A percentile compares a stretch with the other conserved stretches of the same genome.
Evolutionary conservation across 2,113 vertebrate genomes (phyloP).

Genomic region (Todiramphus saurophagus): DNA sequence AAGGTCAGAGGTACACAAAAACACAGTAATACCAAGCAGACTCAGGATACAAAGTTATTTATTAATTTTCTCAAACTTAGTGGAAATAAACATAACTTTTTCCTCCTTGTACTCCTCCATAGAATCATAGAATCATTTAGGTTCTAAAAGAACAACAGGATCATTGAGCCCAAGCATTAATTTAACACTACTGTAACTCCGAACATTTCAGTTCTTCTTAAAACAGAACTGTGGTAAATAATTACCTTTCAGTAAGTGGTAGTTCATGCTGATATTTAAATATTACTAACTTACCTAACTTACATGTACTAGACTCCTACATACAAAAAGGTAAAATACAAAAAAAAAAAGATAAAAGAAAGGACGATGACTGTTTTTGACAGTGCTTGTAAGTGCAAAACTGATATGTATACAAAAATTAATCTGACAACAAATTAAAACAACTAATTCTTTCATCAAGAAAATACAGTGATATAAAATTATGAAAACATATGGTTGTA

Average conservation of each 20-base stretch:
- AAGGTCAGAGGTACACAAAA: neutral
- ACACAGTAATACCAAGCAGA: neutral
- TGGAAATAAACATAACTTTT: neutral
- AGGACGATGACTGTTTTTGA: neutral
- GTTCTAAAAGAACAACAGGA: neutral
- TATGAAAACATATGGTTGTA: neutral
- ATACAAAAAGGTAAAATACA: neutral
- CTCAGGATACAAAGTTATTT: neutral
- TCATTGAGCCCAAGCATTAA: neutral
- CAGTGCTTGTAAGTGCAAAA: neutral
- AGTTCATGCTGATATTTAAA: neutral
- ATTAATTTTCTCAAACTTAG: neutral
- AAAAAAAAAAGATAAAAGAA: neutral
- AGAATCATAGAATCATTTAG: neutral
- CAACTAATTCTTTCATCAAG: neutral
- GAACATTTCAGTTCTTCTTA: neutral
- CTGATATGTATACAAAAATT: neutral
- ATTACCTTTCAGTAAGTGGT: neutral
- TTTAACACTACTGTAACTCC: neutral
- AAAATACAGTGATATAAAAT: neutral
- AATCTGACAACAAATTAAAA: conserved; percentile 2
- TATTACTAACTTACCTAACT: neutral
- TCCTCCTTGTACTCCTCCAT: neutral
- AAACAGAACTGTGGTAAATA: neutral
- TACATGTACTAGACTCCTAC: neutral